These are phyloP conservation scores for Dermatemys mawii DNA, from an alignment of 2,113 vertebrate genomes.

Conservation along the genomic window DNA sequence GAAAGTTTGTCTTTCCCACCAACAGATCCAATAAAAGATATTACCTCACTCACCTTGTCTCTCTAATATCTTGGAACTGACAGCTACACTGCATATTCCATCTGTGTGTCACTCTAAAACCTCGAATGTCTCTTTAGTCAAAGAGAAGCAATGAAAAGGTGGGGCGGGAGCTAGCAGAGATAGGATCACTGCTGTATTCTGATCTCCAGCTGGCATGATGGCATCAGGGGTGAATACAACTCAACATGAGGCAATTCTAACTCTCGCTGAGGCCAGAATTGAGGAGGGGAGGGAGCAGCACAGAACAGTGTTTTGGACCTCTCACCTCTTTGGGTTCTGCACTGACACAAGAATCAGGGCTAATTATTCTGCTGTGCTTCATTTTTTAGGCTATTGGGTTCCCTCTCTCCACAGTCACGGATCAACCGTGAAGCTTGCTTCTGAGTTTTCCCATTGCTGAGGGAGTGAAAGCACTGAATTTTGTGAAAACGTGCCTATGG, in stretches of 20 bases:
- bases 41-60: no score
- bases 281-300: background rate
- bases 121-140: no score
- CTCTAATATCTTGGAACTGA: no score
- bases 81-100: no score
- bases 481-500: background rate
- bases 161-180: background rate
- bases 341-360: background rate
- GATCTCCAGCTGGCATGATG: background rate
- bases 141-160: background rate
- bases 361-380: background rate
- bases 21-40: no score
- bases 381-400: rapidly evolving
- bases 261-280: background rate
- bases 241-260: background rate
- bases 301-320: background rate
- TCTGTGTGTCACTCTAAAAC: no score
- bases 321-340: slow-evolving; percentile 13
- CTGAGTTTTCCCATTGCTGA: background rate
- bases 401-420: background rate
- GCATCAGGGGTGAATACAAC: background rate
- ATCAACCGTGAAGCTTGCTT: slow-evolving; percentile 4
- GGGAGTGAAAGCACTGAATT: background rate
- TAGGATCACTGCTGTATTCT: background rate
- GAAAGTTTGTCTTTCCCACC: no score